Evolutionary conservation across 2,113 vertebrate genomes (phyloP).

Genomic region (Zapornia atra): DNA sequence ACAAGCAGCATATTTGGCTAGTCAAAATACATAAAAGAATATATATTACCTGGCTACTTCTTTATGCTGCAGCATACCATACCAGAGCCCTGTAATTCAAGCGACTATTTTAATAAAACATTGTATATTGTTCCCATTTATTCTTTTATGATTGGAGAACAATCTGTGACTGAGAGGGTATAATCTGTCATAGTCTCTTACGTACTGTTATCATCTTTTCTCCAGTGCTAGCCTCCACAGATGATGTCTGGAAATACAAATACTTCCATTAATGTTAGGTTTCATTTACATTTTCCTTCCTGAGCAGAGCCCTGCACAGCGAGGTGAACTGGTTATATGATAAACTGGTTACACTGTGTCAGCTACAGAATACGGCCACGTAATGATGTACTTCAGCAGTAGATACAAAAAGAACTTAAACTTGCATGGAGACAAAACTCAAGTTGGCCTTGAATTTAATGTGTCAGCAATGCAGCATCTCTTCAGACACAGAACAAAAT

Average conservation of each 20-base stretch:
- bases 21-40: neutral
- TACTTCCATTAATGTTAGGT: neutral
- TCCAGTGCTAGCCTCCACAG: neutral
- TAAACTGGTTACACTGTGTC: neutral
- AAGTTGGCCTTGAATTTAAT: neutral
- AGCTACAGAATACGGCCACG: fast-evolving
- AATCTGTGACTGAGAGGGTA: neutral
- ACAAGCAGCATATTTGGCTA: neutral
- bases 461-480: neutral
- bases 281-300: neutral
- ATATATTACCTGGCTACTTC: neutral
- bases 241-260: slow-evolving; percentile 19
- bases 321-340: neutral
- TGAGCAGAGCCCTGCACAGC: neutral
- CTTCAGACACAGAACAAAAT: neutral
- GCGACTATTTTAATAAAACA: neutral
- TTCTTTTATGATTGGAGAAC: neutral
- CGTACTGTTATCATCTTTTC: slow-evolving; percentile 3
- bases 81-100: neutral
- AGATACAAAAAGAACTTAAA: neutral
- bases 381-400: neutral
- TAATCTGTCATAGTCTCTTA: neutral
- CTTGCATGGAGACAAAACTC: neutral
- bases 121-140: neutral
- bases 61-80: neutral